phyloP scores from a whole-genome alignment of 2,888 invertebrate species.

The Synergus laeviventris region DNA sequence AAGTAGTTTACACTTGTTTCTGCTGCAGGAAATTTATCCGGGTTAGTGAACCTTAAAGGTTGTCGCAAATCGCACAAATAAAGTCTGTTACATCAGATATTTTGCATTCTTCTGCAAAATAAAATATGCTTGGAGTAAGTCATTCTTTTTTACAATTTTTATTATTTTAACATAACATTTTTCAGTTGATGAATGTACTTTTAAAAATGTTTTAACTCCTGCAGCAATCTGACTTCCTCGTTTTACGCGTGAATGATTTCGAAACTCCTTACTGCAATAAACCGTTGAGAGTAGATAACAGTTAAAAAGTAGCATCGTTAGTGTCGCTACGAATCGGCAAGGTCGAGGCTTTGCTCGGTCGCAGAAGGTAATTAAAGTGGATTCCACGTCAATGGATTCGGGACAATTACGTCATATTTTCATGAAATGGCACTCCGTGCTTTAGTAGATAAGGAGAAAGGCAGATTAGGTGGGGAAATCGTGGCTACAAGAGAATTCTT shows the following conservation, averaged over 20 bases:
- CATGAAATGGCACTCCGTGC: not conserved
- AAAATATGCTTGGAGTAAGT: not conserved
- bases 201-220: too few relatives aligned
- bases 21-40: slow-evolving; percentile 7
- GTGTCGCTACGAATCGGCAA: slow-evolving; percentile 33
- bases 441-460: not conserved
- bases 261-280: slow-evolving; percentile 8
- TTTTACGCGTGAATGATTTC: slow-evolving; percentile 10
- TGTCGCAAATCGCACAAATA: slow-evolving; percentile 3
- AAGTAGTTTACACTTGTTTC: slow-evolving; percentile 35
- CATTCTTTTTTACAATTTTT: not conserved
- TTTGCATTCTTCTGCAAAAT: not conserved
- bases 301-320: slow-evolving; percentile 32
- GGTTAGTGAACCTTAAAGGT: slow-evolving; percentile 24
- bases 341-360: slow-evolving; percentile 36
- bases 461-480: not conserved
- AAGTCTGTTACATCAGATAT: not conserved
- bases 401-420: slow-evolving; percentile 31
- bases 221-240: not conserved
- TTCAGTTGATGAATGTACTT: too few relatives aligned
- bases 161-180: too few relatives aligned
- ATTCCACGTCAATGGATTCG: slow-evolving; percentile 36
- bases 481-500: slow-evolving; percentile 1
- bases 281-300: not conserved
- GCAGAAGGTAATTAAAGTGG: slow-evolving; percentile 26